Base-by-base conservation (phyloP, 2,888 invertebrate species). In the Campoplex nolae region DNA sequence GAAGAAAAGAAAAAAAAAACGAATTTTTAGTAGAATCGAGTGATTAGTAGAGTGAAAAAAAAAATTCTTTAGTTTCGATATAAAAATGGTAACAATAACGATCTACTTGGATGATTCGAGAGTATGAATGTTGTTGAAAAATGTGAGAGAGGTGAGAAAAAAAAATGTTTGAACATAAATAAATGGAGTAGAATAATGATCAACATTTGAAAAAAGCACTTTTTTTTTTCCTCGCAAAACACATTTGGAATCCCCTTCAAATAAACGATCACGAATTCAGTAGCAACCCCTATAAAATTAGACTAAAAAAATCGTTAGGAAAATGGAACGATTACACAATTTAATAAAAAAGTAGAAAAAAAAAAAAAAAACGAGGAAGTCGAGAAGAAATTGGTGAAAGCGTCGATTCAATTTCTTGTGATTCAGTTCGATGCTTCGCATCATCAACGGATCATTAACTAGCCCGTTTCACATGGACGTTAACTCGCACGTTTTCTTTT, bases 391-490 rank as follows among this genome's bases (percentile, higher is more conserved):
- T 18, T 67, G 62, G 62, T 7, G 62, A 62, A 32, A 62, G 38
- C n/a, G 67, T 68, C 67, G 38, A 42, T 68, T 23, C 16, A 70
- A 45, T 71, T 71, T 28, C 35, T n/a, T 2, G 71, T 45, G 71
- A 51, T 51, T 71, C 51, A 48, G 71, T 38, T 54, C 38, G 73
- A 56, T 75, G n/a, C 28, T 23, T 62, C 42, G 13, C 18, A 62
- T 62, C 42, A 28, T 32, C 75, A 62, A 75, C 75, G 42, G 28
- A 62, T 75, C 58, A 75, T 75, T 62, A 75, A 45, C 42, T n/a
- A 32, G 18, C 6, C 38, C 45, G 16, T 48, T 73, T 73, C 54
- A 54, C 51, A 73, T 18, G 28, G n/a, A 56, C 54, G 42, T 38
- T 54, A 73, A 48, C 16, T 42, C n/a, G 67, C 67, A 67, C 32